Evolutionary conservation across 1,140 invertebrate species (phyloP).

Genomic region (Penaeus japonicus): DNA sequence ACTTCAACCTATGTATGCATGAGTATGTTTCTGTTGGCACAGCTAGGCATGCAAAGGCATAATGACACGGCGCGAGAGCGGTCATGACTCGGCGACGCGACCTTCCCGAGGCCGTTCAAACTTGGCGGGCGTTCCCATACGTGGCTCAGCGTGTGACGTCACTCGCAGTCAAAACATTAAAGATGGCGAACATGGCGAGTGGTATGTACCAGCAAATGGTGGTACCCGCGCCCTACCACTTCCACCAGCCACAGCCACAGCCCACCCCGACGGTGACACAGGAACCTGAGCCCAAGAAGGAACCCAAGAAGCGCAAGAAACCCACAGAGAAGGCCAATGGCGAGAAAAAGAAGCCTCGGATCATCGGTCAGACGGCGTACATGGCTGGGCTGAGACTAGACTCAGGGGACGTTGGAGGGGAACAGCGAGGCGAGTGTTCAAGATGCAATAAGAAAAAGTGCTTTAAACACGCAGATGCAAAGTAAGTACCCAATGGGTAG

Average conservation of each 20-base stretch:
- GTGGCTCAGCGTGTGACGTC: slow-evolving; percentile 34
- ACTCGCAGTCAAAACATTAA: slow-evolving; percentile 55
- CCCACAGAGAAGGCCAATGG: slow-evolving; percentile 34
- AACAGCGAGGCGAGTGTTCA: slow-evolving; percentile 28
- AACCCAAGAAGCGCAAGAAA: slow-evolving; percentile 53
- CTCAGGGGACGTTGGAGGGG: not conserved
- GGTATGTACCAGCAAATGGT: slow-evolving; percentile 57
- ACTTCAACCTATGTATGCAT: no score
- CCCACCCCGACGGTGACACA: slow-evolving; percentile 27
- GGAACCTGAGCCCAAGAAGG: slow-evolving; percentile 48
- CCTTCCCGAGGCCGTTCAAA: slow-evolving; percentile 22
- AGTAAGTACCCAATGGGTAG: slow-evolving; percentile 22
- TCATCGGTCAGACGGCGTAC: slow-evolving; percentile 43
- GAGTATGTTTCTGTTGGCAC: no score
- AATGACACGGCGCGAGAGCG: not conserved
- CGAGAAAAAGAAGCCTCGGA: slow-evolving; percentile 48
- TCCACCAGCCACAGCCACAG: slow-evolving; percentile 46
- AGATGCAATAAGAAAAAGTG: slow-evolving; percentile 52
- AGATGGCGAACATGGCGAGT: slow-evolving; percentile 52
- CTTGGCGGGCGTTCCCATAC: slow-evolving; percentile 50
- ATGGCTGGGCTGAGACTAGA: slow-evolving; percentile 17
- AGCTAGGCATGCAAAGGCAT: no score
- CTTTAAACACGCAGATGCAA: slow-evolving; percentile 49
- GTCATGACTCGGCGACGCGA: not conserved
- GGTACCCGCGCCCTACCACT: slow-evolving; percentile 51